Evolutionary conservation across 2,888 invertebrate species (phyloP), one percentile per base, ranked within the genome.

Genomic region (Hermaeophaga mercurialis): DNA sequence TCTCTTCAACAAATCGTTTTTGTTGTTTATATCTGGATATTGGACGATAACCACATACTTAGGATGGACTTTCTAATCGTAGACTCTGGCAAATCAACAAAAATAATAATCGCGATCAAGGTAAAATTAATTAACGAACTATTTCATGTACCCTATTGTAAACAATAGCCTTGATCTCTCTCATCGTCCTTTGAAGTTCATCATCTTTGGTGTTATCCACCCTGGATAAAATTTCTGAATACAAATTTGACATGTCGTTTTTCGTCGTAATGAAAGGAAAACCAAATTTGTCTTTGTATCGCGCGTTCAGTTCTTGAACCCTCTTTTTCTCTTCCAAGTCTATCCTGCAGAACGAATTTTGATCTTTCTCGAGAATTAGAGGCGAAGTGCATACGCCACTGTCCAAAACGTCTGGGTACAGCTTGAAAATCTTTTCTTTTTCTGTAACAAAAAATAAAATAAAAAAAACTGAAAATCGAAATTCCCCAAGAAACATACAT

Each of bases 111-210:
- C n/a, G n/a, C n/a, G n/a, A n/a, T n/a, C n/a, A n/a, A n/a, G n/a
- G n/a, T n/a, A n/a, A n/a, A n/a, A n/a, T n/a, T n/a, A n/a, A n/a
- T n/a, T n/a, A 69, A 38, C 59, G 61, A n/a, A 71, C 65, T 44
- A 72, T 66, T 56, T 71, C 70, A 17, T 66, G 64, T 36, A 87
- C 81, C 62, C 87, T 79, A 19, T 85, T 73, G 65, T 78, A 81
- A 65, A 84, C 83, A 61, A 88, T 88, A 76, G 87, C 87, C 72
- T 87, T 87, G 0, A 88, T 86, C 78, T 88, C 87, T 54, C 80
- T 78, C 38, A 87, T 82, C 14, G 84, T 85, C 34, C 74, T 81
- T 1, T 70, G 67, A 1, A 86, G 75, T 77, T 88, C 88, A 43
- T 78, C 72, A 12, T 82, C 80, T 24, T 69, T 70, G 0, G 78